Evolutionary conservation across 2,797 vertebrate species (phyloP).

Genomic region (Periparus ater): DNA sequence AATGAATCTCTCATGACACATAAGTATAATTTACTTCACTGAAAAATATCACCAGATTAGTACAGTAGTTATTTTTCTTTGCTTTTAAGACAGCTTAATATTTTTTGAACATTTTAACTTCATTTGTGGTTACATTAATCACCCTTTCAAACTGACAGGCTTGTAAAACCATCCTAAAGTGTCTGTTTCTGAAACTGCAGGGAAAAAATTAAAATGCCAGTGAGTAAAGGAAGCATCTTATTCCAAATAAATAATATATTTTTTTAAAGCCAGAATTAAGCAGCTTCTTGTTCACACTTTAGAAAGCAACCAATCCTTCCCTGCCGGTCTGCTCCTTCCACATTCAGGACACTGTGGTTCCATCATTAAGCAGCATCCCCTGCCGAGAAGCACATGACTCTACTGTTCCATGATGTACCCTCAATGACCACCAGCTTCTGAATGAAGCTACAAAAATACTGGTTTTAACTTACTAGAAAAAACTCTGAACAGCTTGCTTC

Average conservation of each 20-base stretch:
- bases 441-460: neutral
- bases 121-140: neutral
- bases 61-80: neutral
- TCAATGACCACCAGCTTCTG: neutral
- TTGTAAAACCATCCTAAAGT: neutral
- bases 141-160: neutral
- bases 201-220: neutral
- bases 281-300: neutral
- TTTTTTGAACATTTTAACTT: neutral
- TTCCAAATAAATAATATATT: neutral
- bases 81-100: neutral
- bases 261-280: neutral
- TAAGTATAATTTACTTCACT: neutral
- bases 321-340: neutral
- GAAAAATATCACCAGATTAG: neutral
- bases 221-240: neutral
- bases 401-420: slow-evolving; percentile 7
- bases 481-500: neutral
- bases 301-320: neutral
- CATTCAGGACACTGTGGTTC: slow-evolving; percentile 3
- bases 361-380: slow-evolving; percentile 34
- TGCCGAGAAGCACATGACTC: neutral
- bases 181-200: neutral
- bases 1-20: neutral
- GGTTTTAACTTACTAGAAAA: neutral